Percentiles rank a stretch among this genome's conserved stretches.
Conservation (phyloP, 1,140 invertebrate genomes). For the Drosophila sucinea region DNA sequence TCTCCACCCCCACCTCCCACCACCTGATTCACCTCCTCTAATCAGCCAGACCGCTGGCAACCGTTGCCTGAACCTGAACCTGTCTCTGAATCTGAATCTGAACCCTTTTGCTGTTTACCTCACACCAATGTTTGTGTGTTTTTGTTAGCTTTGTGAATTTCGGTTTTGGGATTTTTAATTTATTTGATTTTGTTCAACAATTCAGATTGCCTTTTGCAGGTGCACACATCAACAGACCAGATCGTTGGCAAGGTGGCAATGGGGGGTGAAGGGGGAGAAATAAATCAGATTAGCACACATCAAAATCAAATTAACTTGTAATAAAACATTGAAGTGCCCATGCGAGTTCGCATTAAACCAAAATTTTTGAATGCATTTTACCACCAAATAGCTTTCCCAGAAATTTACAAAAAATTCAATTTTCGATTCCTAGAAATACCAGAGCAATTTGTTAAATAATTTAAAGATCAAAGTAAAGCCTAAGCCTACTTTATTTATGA, state of each 20-base stretch:
- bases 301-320: conserved; percentile 18
- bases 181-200: conserved; percentile 44
- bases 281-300: conserved; percentile 32
- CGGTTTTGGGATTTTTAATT: conserved; percentile 46
- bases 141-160: conserved; percentile 49
- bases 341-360: background rate
- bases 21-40: conserved; percentile 4
- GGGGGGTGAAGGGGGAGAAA: background rate
- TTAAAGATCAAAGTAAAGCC: background rate
- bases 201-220: conserved; percentile 32
- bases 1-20: background rate
- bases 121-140: conserved; percentile 8
- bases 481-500: no score
- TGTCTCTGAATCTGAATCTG: conserved; percentile 13
- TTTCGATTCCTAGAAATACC: background rate
- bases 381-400: background rate
- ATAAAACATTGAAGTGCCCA: background rate
- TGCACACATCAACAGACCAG: conserved; percentile 36
- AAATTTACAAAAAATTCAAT: background rate
- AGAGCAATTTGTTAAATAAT: background rate
- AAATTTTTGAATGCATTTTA: background rate
- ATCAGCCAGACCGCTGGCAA: conserved; percentile 23
- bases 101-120: background rate
- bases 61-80: conserved; percentile 27
- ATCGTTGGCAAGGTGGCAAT: background rate